These are phyloP conservation scores for Agapostemon virescens DNA, from an alignment of 2,888 invertebrate species.

Conservation along the genomic window DNA sequence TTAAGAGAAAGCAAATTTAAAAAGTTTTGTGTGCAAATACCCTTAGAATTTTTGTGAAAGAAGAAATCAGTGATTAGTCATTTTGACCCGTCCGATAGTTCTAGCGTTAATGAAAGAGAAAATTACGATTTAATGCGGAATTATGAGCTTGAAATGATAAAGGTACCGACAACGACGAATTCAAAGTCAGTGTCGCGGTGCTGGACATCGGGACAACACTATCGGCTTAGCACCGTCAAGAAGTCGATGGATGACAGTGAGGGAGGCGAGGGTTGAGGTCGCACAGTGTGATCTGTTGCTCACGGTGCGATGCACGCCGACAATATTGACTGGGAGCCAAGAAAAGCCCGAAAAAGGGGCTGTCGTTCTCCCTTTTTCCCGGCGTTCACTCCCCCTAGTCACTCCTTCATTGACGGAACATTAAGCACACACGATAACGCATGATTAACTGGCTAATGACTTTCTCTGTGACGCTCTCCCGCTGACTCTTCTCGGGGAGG, in stretches of 20 bases:
- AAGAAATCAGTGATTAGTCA: too few species aligned
- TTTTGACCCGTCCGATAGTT: too few species aligned
- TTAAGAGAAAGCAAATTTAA: too few species aligned
- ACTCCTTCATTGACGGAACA: slow-evolving; percentile 80
- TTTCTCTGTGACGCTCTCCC: slow-evolving; percentile 61
- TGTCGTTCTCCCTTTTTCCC: slow-evolving; percentile 55
- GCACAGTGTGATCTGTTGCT: slow-evolving; percentile 76
- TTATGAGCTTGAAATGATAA: too few species aligned
- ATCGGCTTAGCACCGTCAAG: slow-evolving; percentile 41
- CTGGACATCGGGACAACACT: slow-evolving; percentile 27
- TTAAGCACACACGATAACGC: slow-evolving; percentile 80
- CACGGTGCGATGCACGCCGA: slow-evolving; percentile 71
- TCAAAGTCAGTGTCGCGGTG: background rate
- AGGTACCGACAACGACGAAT: background rate
- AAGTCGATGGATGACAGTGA: slow-evolving; percentile 47
- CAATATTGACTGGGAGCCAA: slow-evolving; percentile 77
- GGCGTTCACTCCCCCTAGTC: slow-evolving; percentile 74
- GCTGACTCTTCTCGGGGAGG: slow-evolving; percentile 48
- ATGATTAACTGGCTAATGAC: slow-evolving; percentile 80
- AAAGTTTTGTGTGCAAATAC: too few species aligned
- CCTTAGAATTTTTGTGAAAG: too few species aligned
- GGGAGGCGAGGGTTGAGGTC: slow-evolving; percentile 63
- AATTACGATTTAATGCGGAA: too few species aligned
- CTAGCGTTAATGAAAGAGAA: too few species aligned
- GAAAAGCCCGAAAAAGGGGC: slow-evolving; percentile 68